Evolutionary conservation across 2,113 vertebrate genomes (phyloP), one percentile per base, ranked within the genome.

Genomic region (Heterotis niloticus): DNA sequence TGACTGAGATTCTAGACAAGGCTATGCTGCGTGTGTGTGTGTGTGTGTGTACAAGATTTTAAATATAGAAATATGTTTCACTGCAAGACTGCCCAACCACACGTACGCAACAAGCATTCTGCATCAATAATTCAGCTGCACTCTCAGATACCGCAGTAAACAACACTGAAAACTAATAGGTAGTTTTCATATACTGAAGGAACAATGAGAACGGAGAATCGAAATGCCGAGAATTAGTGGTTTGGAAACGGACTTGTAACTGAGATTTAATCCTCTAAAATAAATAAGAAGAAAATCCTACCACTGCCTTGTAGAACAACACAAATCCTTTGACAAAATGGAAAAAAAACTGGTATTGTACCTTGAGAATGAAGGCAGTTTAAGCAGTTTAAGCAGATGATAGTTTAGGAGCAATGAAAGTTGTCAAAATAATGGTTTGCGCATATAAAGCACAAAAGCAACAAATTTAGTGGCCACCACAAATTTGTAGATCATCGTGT

Each of bases 91-190:
- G 52, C 52, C 51, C 11, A 10, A 24, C 26, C n/a, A 24, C 5
- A 73, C 12, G 5, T 52, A 44, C 34, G 23, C 20, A 20, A 12
- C 5, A n/a, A 56, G 68, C n/a, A 44, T 73, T 52, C 71, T 57
- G 51, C 71, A 57, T 73, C 51, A 73, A 57, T 73, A 73, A 28
- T 24, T 57, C 54, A 24, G 20, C 52, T 57, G 54, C 54, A 71
- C 18, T 20, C 17, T 9, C 44, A 12, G 18, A 28, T 4, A 34
- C 9, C 11, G 65, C 28, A 69, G 16, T 34, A 29, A 18, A 24
- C 23, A 0, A 13, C n/a, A 10, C 2, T 14, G 34, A 59, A 24
- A 23, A 26, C 52, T 57, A 54, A 73, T 26, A 26, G 7, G 9
- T 24, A 26, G n/a, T 23, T 71, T 12, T 20, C 69, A 52, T 9